A percentile compares a stretch with the other conserved stretches of the same genome.
Conservation (phyloP, 2,888 invertebrate species). For the Dorcus parallelipipedus region DNA sequence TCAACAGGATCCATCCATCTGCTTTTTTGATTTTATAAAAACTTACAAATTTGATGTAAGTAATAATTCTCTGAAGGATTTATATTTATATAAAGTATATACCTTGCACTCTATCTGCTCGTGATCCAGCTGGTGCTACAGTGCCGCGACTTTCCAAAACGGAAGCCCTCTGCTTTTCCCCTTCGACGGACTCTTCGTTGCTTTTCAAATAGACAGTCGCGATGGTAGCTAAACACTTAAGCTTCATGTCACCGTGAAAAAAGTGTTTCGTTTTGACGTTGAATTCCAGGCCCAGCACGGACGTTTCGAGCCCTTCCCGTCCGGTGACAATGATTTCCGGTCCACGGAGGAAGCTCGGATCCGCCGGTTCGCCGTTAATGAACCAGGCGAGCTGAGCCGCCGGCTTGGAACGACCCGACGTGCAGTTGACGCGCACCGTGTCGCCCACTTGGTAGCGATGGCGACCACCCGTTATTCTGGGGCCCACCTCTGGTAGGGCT, state of each 20-base stretch:
- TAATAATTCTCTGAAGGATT: no score
- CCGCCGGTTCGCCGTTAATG: slow-evolving; percentile 76
- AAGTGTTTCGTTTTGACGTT: slow-evolving; percentile 78
- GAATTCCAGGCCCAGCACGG: slow-evolving; percentile 75
- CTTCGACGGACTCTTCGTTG: slow-evolving; percentile 84
- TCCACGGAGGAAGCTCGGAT: slow-evolving; percentile 49
- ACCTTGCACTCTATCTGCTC: slow-evolving; percentile 75
- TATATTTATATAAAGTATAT: slow-evolving; percentile 21
- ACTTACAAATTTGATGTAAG: no score
- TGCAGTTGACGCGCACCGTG: slow-evolving; percentile 79
- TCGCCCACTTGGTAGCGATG: slow-evolving; percentile 81
- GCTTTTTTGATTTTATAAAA: no score
- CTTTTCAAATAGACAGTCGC: slow-evolving; percentile 83
- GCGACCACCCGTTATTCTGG: slow-evolving; percentile 76
- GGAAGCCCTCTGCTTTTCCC: slow-evolving; percentile 71
- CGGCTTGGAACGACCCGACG: slow-evolving; percentile 77
- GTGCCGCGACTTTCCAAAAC: slow-evolving; percentile 76
- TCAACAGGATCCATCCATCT: no score
- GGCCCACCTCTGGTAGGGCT: slow-evolving; percentile 79
- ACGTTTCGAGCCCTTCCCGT: slow-evolving; percentile 70
- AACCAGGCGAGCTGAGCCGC: slow-evolving; percentile 82
- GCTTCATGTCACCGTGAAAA: slow-evolving; percentile 79
- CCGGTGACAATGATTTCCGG: slow-evolving; percentile 56
- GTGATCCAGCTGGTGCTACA: slow-evolving; percentile 56
- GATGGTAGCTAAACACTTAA: slow-evolving; percentile 86